Evolutionary conservation across 2,888 invertebrate genomes (phyloP).

Genomic region (Callinectes sapidus): DNA sequence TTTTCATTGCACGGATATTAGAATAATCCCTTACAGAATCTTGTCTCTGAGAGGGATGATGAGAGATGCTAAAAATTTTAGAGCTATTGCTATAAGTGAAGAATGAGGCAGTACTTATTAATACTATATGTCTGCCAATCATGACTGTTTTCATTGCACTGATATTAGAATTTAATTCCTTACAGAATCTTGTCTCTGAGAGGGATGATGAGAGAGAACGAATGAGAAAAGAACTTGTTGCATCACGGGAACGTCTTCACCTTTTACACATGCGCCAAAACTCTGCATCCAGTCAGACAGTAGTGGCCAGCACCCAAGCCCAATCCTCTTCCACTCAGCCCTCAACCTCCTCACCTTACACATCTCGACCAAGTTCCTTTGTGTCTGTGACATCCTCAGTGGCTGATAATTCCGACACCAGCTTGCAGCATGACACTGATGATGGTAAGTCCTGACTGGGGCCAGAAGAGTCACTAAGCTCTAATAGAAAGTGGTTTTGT

Average conservation of each 20-base stretch:
- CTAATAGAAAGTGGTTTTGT: not conserved
- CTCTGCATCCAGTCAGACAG: slow-evolving; percentile 41
- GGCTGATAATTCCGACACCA: slow-evolving; percentile 66
- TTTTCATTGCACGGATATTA: too few species aligned
- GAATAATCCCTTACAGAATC: too few species aligned
- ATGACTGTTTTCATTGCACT: not conserved
- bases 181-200: slow-evolving; percentile 84
- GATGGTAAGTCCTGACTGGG: slow-evolving; percentile 52
- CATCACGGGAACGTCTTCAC: slow-evolving; percentile 83
- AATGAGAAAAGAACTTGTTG: slow-evolving; percentile 84
- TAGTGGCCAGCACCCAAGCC: not conserved
- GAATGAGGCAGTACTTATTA: not conserved
- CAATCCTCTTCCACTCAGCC: slow-evolving; percentile 31
- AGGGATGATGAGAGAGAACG: slow-evolving; percentile 86
- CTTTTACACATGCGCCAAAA: slow-evolving; percentile 72
- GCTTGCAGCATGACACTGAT: slow-evolving; percentile 65
- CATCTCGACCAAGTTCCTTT: slow-evolving; percentile 71
- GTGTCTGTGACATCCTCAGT: slow-evolving; percentile 69
- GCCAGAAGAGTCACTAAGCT: not conserved
- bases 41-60: too few species aligned
- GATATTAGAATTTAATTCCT: not conserved
- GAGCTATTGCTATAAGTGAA: not conserved
- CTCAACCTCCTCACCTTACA: slow-evolving; percentile 62
- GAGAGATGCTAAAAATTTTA: too few species aligned
- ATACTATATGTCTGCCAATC: not conserved